Evolutionary conservation across 1,140 invertebrate species (phyloP), one percentile per base, ranked within the genome.

Genomic region (Paracyclopina nana): DNA sequence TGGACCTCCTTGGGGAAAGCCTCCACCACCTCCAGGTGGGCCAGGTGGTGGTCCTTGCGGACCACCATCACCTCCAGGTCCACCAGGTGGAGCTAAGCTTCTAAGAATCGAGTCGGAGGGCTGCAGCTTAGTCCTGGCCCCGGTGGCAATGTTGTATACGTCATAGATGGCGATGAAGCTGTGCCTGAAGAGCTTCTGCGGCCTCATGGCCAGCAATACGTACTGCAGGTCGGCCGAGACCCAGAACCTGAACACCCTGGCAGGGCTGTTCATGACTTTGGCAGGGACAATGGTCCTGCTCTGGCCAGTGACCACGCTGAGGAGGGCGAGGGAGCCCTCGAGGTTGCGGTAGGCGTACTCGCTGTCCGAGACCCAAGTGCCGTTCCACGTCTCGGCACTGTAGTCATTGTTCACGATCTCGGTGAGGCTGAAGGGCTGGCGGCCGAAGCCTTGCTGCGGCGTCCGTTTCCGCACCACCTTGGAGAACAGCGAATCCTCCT

Each of bases 331-430:
- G 20, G 34, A n/a, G 14, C 34, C 34, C 5, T 38, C 34, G 4
- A n/a, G 34, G 9, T 38, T 38, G n/a, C 34, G 34, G 8, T 38
- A 38, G 34, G 34, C 34, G 34, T 38, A 38, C 20, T 38, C 34
- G 34, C n/a, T 38, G 20, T 38, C 34, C 34, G 34, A 38, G 3
- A 38, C 34, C 34, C 34, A 38, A 5, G 34, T 38, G 34, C 34
- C 34, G 34, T 38, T 38, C 34, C 34, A 38, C 20, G 14, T n/a
- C 20, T 38, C 34, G 34, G n/a, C 20, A 20, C 34, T n/a, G 34
- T 38, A 20, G n/a, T 16, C 34, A 38, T 16, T 16, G 20, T 38
- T 38, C 34, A 38, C 34, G 20, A 38, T 38, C 34, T 38, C 34
- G 20, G n/a, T 38, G 34, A 38, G 34, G 34, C n/a, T 4, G 34